These are phyloP conservation scores for Arizona elegans DNA, from an alignment of 2,113 vertebrate genomes.

Conservation along the genomic window DNA sequence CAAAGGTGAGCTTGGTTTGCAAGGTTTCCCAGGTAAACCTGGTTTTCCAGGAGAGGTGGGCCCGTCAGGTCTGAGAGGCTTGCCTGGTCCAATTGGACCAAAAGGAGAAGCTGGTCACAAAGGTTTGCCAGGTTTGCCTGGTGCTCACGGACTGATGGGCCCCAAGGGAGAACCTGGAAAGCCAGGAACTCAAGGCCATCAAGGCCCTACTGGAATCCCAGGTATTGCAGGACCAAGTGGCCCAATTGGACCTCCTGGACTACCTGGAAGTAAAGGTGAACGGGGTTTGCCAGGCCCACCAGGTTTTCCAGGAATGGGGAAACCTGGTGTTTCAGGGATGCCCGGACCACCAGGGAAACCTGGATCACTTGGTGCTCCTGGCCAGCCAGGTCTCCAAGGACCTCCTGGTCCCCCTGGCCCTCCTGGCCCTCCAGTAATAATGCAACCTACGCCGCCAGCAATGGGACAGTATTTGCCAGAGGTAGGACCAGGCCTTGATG, in stretches of 20 bases:
- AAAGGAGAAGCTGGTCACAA: conserved; percentile 85
- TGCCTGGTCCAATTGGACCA: conserved; percentile 84
- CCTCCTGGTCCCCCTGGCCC: conserved; percentile 81
- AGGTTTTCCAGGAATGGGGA: conserved; percentile 80
- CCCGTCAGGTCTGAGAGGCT: conserved; percentile 81
- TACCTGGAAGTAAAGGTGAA: conserved; percentile 85
- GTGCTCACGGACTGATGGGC: conserved; percentile 77
- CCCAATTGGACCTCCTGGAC: conserved; percentile 83
- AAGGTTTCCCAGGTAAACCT: conserved; percentile 83
- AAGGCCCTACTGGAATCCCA: conserved; percentile 90
- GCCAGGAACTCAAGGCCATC: conserved; percentile 82
- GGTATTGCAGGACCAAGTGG: conserved; percentile 85
- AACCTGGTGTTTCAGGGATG: conserved; percentile 78
- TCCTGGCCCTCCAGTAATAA: conserved; percentile 71
- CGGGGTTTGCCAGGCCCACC: conserved; percentile 79
- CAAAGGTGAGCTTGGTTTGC: conserved; percentile 83
- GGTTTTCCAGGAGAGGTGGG: conserved; percentile 84
- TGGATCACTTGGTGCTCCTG: conserved; percentile 79
- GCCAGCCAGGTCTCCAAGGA: conserved; percentile 84
- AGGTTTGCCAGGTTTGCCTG: conserved; percentile 82
- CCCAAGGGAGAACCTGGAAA: conserved; percentile 80
- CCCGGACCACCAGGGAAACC: conserved; percentile 84
- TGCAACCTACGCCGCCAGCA: conserved; percentile 74
- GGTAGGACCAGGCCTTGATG: conserved; percentile 75
- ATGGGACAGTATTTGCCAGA: conserved; percentile 82